Conservation (phyloP, 2,888 invertebrate species). For the Eupithecia dodoneata region DNA sequence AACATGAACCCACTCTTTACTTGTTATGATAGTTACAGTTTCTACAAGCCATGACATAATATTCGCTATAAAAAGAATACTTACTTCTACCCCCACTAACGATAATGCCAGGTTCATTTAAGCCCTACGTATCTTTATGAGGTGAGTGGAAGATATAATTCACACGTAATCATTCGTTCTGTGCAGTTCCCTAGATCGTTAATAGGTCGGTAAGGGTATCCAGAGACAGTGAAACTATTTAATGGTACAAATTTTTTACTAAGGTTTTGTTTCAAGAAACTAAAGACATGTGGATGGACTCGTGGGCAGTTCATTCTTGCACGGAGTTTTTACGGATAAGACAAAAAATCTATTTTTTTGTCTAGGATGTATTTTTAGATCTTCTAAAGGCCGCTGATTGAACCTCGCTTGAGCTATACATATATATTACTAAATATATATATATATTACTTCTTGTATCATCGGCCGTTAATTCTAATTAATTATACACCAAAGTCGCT, state of each 20-base stretch:
- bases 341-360: too few relatives aligned
- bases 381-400: too few relatives aligned
- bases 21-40: background rate
- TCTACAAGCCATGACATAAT: background rate
- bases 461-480: too few relatives aligned
- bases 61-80: slow-evolving; percentile 3
- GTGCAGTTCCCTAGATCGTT: slow-evolving; percentile 14
- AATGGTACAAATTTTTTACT: background rate
- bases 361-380: too few relatives aligned
- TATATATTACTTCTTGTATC: too few relatives aligned
- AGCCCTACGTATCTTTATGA: slow-evolving; percentile 17
- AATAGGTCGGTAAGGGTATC: background rate
- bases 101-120: slow-evolving; percentile 1
- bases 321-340: too few relatives aligned
- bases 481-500: too few relatives aligned
- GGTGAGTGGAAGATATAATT: slow-evolving; percentile 19
- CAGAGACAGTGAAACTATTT: background rate
- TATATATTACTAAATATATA: too few relatives aligned
- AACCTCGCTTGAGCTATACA: too few relatives aligned
- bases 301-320: too few relatives aligned
- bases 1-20: background rate
- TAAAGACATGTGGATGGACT: background rate
- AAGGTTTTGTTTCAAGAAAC: background rate
- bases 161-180: slow-evolving; percentile 10
- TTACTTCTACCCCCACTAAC: background rate